Base-by-base conservation (phyloP, 2,113 vertebrate species). In the Gadus chalcogrammus region DNA sequence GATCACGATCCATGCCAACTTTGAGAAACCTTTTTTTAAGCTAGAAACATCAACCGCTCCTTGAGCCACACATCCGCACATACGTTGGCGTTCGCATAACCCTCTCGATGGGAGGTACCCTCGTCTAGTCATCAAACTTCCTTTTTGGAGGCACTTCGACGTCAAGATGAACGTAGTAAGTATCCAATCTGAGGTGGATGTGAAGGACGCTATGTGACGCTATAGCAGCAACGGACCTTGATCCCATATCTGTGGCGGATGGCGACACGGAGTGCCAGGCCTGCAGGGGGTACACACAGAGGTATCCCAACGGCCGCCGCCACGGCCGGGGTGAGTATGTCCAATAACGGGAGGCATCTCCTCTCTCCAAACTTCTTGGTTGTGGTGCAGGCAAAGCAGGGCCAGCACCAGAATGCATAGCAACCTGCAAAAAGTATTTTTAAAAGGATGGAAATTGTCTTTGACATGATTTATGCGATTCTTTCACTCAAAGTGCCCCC, bases 381-480 rank as follows among this genome's bases (percentile, higher is more conserved):
- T 8, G 85, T 76, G 0, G 63, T 62, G 64, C 85, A 85, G 71
- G 88, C 85, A 0, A 83, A 63, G 64, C 87, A 90, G 0, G 82
- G 83, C 48, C 79, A 85, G 73, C 85, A 88, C 64, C 67, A 87
- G 75, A 83, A 87, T 13, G 84, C 86, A 72, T 83, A 86, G 69
- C 84, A 83, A 16, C 82, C 79, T 83, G 68, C 20, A 68, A 66
- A 67, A 31, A 17, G 20, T 35, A 35, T 5, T 5, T 35, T 35
- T 35, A 48, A 13, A 48, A 13, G 12, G 42, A 48, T 48, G 42
- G 42, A 48, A 48, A 48, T 48, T 2, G 42, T 48, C 42, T 48
- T 48, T 9, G 42, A 48, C 12, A 48, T 9, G 42, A 35, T 35
- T 35, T 35, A 35, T 4, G 31, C 4, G 31, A 35, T 35, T 4